phyloP scores from a whole-genome alignment of 53 echinoderm and acorn worm species.

The Holothuria scabra region DNA sequence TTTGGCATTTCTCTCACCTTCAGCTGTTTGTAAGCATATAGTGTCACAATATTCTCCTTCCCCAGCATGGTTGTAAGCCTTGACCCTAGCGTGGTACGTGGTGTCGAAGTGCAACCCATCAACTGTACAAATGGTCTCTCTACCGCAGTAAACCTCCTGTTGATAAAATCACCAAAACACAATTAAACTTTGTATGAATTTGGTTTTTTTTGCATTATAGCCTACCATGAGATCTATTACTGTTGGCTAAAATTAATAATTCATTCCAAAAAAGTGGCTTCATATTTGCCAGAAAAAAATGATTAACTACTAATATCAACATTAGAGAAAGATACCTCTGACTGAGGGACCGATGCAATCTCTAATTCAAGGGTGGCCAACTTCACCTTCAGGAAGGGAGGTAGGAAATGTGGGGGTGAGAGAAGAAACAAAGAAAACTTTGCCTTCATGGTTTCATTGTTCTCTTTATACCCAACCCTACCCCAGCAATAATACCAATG shows the following conservation, averaged over 20 bases:
- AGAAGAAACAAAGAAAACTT: too few relatives aligned
- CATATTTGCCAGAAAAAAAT: too few relatives aligned
- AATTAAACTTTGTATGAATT: neutral
- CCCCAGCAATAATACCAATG: too few relatives aligned
- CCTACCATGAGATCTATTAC: neutral
- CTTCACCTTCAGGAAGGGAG: too few relatives aligned
- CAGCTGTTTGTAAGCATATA: constrained; percentile 95
- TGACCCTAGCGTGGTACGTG: constrained; percentile 90
- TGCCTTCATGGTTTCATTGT: too few relatives aligned
- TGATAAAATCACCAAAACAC: neutral
- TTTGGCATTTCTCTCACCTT: constrained; percentile 79
- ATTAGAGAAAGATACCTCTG: too few relatives aligned
- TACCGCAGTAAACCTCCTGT: constrained; percentile 97
- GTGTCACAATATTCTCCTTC: constrained; percentile 98
- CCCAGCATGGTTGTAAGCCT: constrained; percentile 97
- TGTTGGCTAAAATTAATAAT: neutral
- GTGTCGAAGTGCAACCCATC: constrained; percentile 99
- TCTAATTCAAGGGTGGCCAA: too few relatives aligned
- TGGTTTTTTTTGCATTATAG: neutral
- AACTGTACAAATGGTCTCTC: constrained; percentile 92
- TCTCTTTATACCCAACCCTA: too few relatives aligned
- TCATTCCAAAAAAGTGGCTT: too few relatives aligned
- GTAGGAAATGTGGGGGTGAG: too few relatives aligned
- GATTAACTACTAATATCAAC: too few relatives aligned
- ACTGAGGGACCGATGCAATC: too few relatives aligned